These are phyloP conservation scores for Tragelaphus scriptus DNA, from an alignment of 2,113 vertebrate genomes.

Conservation along the genomic window DNA sequence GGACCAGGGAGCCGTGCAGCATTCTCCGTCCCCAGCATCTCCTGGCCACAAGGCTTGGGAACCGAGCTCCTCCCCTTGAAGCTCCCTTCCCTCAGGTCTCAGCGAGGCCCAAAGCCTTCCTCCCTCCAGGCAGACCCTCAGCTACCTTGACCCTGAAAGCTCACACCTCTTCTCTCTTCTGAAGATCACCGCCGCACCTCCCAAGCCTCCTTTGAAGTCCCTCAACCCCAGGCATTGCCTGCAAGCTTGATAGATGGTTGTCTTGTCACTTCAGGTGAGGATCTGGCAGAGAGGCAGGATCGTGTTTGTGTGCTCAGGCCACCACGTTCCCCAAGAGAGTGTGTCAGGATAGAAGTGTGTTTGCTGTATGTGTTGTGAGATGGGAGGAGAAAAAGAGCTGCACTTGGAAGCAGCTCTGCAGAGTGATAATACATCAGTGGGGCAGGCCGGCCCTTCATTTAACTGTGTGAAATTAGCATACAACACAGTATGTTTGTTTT, in stretches of 20 bases:
- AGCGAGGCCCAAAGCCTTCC: not conserved
- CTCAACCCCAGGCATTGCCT: not conserved
- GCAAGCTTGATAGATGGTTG: not conserved
- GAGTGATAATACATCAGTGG: accelerated
- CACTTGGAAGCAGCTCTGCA: not conserved
- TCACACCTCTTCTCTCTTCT: not conserved
- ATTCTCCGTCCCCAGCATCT: not conserved
- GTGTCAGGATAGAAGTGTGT: not conserved
- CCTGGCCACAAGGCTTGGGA: not conserved
- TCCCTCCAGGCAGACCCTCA: not conserved
- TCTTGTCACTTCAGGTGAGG: not conserved
- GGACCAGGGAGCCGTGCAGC: not conserved
- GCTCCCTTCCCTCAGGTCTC: not conserved
- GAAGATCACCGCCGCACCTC: not conserved
- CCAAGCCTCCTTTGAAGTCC: not conserved
- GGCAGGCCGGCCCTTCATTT: not conserved
- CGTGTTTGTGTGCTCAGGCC: not conserved
- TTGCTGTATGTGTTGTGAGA: not conserved
- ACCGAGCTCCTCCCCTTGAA: not conserved
- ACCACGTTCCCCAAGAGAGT: not conserved
- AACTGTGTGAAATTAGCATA: not conserved
- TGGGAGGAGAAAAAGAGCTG: not conserved
- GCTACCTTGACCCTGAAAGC: accelerated
- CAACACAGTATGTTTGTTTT: not conserved
- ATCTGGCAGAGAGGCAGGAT: no score